phyloP scores from a whole-genome alignment of 2,113 vertebrate genomes.

The Campylomormyrus tamandua region DNA sequence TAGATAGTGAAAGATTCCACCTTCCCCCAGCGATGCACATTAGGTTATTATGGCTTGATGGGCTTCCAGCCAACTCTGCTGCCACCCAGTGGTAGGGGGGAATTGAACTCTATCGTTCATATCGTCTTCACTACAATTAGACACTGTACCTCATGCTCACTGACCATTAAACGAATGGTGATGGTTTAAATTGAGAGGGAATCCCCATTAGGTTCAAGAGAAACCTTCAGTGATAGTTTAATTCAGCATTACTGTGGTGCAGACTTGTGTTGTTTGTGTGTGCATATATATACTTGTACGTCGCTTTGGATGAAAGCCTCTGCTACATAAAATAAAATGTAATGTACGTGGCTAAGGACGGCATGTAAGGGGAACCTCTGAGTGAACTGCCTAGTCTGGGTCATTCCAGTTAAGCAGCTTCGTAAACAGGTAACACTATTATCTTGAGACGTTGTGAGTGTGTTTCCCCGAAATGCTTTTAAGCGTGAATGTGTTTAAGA shows the following conservation, averaged over 20 bases:
- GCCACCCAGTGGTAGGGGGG: slow-evolving; percentile 37
- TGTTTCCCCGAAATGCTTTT: neutral
- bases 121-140: neutral
- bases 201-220: neutral
- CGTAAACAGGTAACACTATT: neutral
- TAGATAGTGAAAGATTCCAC: slow-evolving; percentile 4
- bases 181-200: neutral
- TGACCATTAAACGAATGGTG: neutral
- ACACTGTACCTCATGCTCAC: neutral
- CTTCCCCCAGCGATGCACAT: neutral
- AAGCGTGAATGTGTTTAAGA: neutral
- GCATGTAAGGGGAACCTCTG: neutral
- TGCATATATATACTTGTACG: neutral
- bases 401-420: neutral
- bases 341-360: neutral
- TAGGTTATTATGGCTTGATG: neutral
- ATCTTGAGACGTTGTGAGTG: neutral
- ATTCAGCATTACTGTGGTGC: slow-evolving; percentile 9
- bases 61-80: slow-evolving; percentile 21
- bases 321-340: neutral
- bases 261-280: neutral
- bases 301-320: neutral
- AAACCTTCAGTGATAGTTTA: neutral
- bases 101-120: neutral
- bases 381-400: neutral